Evolutionary conservation across 2,113 vertebrate species (phyloP).

Genomic region (Crotalus viridis): DNA sequence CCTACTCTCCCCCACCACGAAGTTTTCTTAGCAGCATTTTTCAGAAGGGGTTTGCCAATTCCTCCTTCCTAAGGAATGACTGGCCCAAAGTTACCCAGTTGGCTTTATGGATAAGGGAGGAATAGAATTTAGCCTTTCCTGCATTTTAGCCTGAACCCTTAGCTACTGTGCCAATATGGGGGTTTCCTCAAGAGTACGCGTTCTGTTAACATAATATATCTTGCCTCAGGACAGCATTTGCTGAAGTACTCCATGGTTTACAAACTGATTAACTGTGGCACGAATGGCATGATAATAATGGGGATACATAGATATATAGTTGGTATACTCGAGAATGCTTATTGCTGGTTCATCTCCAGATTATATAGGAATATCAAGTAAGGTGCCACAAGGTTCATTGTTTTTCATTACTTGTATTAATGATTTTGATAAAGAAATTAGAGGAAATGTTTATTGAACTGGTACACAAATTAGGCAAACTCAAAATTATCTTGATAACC

Average conservation of each 20-base stretch:
- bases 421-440: neutral
- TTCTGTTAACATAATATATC: neutral
- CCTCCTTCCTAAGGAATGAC: neutral
- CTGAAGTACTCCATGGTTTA: neutral
- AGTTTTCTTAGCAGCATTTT: neutral
- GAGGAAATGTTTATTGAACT: neutral
- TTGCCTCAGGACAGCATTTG: neutral
- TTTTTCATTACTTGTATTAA: neutral
- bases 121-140: neutral
- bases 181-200: neutral
- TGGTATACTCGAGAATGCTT: neutral
- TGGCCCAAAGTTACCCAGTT: neutral
- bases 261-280: neutral
- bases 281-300: neutral
- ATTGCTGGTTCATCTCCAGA: neutral
- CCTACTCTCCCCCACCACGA: neutral
- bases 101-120: neutral
- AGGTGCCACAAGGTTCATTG: neutral
- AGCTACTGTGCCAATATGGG: neutral
- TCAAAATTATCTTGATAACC: neutral
- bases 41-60: neutral
- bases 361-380: neutral
- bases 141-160: neutral
- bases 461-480: neutral
- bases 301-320: neutral